Evolutionary conservation across 2,113 vertebrate species (phyloP), one percentile per base, ranked within the genome.

Genomic region (Saccopteryx bilineata): DNA sequence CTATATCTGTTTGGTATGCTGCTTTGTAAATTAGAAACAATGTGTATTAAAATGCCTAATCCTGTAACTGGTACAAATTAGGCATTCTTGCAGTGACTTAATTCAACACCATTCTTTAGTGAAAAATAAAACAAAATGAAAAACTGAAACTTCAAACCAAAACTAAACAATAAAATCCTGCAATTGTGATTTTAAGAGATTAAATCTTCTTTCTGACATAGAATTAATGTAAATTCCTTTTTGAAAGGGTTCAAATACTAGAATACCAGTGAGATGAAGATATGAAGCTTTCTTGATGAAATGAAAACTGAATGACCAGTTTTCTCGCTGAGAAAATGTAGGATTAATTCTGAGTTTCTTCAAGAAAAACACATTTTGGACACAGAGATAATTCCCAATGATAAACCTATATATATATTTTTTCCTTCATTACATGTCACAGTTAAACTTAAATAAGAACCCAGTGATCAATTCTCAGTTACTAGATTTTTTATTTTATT

Each of bases 11-110:
- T 85, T 93, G 87, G 56, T 69, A 89, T 33, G 13, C 86, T 96
- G 31, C 61, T 96, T 96, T 96, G 50, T 93, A 86, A 92, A 72
- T 93, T 87, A 94, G 79, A 93, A 69, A 94, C 83, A 96, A 48
- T 82, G 50, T 94, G 6, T 95, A 87, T 87, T 91, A 89, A 95
- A 82, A 82, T 92, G 18, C 14, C 14, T 88, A 78, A 88, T 7
- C 46, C 11, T 72, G 82, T 83, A 88, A 79, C 66, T 89, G 26
- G 58, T 89, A 86, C 46, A 80, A 33, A 50, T 79, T 60, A 94
- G 75, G 18, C 17, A 56, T 91, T 91, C 52, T 93, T 91, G n/a
- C 86, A 54, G 63, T 91, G 78, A 90, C n/a, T 81, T 84, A 93
- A 71, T 95, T 90, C 84, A 95, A 80, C 24, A 39, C 76, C 48